Conservation (phyloP, 2,113 vertebrate genomes). For the Fregetta grallaria region DNA sequence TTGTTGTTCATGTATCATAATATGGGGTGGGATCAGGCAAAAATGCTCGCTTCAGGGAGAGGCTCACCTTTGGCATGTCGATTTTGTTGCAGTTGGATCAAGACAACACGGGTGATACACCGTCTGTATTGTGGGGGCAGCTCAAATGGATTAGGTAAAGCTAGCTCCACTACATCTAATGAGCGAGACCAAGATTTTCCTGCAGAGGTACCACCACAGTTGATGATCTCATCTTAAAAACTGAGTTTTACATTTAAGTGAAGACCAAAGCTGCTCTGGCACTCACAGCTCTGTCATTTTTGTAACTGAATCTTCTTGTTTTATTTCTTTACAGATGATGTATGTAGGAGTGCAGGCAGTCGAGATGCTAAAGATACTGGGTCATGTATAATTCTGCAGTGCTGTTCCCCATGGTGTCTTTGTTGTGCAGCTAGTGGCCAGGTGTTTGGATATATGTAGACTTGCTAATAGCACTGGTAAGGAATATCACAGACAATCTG, state of each 20-base stretch:
- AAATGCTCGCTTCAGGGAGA: background rate
- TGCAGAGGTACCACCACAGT: background rate
- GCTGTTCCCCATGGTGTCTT: background rate
- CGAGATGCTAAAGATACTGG: background rate
- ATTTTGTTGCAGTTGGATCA: background rate
- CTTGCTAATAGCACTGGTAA: background rate
- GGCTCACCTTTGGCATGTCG: background rate
- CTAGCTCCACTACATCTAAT: background rate
- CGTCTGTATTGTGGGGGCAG: background rate
- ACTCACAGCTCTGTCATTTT: background rate
- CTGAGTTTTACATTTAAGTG: background rate
- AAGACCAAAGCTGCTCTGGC: background rate
- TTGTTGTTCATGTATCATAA: fast-evolving
- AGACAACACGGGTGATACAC: background rate
- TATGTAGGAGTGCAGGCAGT: background rate
- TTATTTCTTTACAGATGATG: background rate
- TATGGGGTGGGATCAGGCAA: background rate
- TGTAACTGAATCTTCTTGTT: background rate
- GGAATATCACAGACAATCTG: background rate
- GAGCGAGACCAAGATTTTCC: background rate
- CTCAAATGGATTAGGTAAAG: background rate
- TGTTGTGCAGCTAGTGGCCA: background rate
- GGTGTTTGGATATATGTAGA: background rate
- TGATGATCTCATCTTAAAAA: background rate
- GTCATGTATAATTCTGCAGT: background rate